Base-by-base conservation (phyloP, 2,113 vertebrate species). In the Synodontis membranacea region DNA sequence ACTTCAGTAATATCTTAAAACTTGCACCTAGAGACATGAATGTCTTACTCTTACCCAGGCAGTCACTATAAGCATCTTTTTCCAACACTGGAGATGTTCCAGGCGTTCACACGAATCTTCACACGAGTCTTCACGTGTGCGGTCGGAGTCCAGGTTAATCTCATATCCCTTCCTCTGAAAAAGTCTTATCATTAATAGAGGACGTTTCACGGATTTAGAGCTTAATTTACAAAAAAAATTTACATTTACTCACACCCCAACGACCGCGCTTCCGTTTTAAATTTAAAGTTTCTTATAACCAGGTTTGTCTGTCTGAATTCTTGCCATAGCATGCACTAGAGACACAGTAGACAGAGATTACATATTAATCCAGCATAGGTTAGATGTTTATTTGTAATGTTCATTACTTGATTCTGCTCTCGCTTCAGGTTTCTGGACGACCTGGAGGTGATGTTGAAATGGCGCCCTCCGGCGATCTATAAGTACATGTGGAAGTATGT, bases 401-500 rank as follows among this genome's bases (percentile, higher is more conserved):
- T 15, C 76, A 87, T 0, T 86, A 4, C 21, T 80, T 80, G 3
- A 15, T 42, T 23, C 31, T 37, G 50, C 7, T 80, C 34, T 58
- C 21, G 0, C 42, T 10, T 31, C 93, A 99, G 98, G 86, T 99
- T 99, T 93, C 95, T 99, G 94, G 97, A 98, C 92, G 98, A 99
- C 90, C 94, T 99, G 89, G 98, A 97, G 0, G 95, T 97, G 56
- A 99, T 99, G 98, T 87, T 99, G 88, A 96, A 98, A 37, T 99
- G 98, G 95, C 95, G 94, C 54, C 98, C 98, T 75, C 98, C 97
- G 5, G 94, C 93, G 90, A 93, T 97, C 88, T 99, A 99, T 88
- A 97, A 96, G 92, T 99, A 99, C 91, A 92, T 98, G 86, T 99
- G 98, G 98, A 97, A 99, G 93, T 99, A 98, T 0, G 94, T 99